Conservation (phyloP, 2,888 invertebrate genomes). For the Plebejus melissa region DNA sequence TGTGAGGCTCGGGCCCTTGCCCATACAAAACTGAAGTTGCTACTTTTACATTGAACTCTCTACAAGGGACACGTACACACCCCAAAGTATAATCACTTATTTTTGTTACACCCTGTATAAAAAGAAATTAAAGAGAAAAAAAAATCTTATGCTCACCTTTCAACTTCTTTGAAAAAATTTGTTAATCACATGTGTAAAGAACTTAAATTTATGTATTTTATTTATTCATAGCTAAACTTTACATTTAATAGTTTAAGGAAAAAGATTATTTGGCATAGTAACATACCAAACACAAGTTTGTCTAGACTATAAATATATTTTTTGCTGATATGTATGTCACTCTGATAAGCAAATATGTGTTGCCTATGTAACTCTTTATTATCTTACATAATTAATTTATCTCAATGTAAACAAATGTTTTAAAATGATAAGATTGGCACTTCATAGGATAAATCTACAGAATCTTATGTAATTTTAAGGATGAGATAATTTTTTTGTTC, state of each 20-base stretch:
- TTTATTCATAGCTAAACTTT: neutral
- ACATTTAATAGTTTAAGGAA: neutral
- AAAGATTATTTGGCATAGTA: neutral
- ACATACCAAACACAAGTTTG: neutral
- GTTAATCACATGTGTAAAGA: too few relatives aligned
- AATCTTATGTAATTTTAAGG: neutral
- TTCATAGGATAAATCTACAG: neutral
- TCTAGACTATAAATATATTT: neutral
- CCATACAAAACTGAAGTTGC: too few relatives aligned
- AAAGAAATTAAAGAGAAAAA: too few relatives aligned
- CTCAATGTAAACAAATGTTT: conserved; percentile 19
- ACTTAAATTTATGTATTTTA: too few relatives aligned
- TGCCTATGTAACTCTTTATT: conserved; percentile 1
- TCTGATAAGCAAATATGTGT: conserved; percentile 5
- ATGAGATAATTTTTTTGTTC: neutral
- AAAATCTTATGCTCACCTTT: too few relatives aligned
- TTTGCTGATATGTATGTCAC: conserved; percentile 1
- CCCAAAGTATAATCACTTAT: too few relatives aligned
- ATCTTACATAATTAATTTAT: conserved; percentile 19
- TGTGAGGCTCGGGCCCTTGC: too few relatives aligned
- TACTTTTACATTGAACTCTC: too few relatives aligned
- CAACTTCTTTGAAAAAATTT: too few relatives aligned
- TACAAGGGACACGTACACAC: too few relatives aligned
- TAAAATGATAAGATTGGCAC: conserved; percentile 4
- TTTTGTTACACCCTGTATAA: too few relatives aligned